Evolutionary conservation across 1,140 invertebrate species (phyloP), one percentile per base, ranked within the genome.

Genomic region (Ips nitidus): DNA sequence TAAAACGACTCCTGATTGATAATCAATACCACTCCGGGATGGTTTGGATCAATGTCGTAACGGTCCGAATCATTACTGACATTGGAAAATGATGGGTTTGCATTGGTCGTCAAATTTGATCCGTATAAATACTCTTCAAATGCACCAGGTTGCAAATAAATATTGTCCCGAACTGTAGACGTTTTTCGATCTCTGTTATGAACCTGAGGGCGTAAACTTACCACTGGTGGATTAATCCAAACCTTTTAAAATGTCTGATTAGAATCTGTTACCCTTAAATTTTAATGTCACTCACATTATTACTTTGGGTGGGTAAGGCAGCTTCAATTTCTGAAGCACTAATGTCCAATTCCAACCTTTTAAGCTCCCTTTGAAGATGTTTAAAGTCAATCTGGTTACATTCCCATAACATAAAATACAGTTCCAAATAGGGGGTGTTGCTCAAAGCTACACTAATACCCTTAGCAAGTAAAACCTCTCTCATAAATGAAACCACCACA

Each of bases 1-100:
- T 79, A 75, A 69, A 79, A 78, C 4, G 66, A 7, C 65, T 75
- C 71, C 61, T 79, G 76, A 68, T 79, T 77, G 55, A 79, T 77
- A 55, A 79, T 79, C n/a, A 79, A 66, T 53, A 73, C 70, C 22
- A 78, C 36, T 2, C 77, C 77, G 6, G 75, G 75, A 38, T 71
- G 65, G 8, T 74, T 47, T 8, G 70, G 70, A 70, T 79, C 64
- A 45, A 79, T 73, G 37, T 57, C 2, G 64, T 79, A 79, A n/a
- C 40, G 41, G 36, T 69, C 50, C 52, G 6, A 38, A 41, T 60
- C 41, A 57, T 41, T 6, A 66, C 8, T 69, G 3, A 38, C 42
- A 56, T 6, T n/a, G 53, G 53, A 22, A 7, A 1, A 50, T 22
- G 45, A 50, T 8, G 45, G 7, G 45, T 22, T 22, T 8, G 45